Evolutionary conservation across 23 tunicate species (phyloP), one percentile per base, ranked within the genome.

Genomic region (Ascidia mentula): DNA sequence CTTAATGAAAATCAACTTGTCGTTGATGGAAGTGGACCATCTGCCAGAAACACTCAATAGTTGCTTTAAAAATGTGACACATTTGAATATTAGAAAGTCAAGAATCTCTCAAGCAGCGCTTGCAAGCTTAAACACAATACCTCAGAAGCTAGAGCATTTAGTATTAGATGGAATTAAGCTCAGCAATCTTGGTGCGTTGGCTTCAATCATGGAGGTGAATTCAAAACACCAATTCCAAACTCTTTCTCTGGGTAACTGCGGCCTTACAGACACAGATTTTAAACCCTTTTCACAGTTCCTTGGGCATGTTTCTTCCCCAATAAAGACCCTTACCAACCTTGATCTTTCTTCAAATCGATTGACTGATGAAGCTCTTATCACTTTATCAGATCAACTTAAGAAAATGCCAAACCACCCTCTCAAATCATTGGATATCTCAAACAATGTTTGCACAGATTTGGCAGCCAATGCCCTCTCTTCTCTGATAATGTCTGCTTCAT

Each of bases 281-380:
- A 61, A 38, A 18, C 87, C 90, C 18, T 34, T 91, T 20, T 59
- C 69, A 6, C 26, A 72, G 9, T 82, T 83, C 7, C 3, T 90
- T 28, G 60, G 31, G 0, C 36, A n/a, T 6, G 31, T 35, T 36
- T 42, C 33, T 40, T 69, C 91, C 18, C 71, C 80, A 17, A 18
- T 86, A 32, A 71, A 75, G 18, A 32, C 75, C 18, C 71, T 91
- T 18, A 18, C 36, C 26, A 40, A 37, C 20, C 40, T 91, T 45
- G 97, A 91, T 59, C 45, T 91, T 31, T 80, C 87, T 46, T 82
- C 82, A 5, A 91, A 91, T 46, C 46, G 97, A 13, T 38, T 91
- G 32, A 60, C 87, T 6, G 83, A 59, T 9, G 45, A 42, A 7
- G 20, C 83, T 24, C 18, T 80, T 36, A 8, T 72, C 1, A 15